These are phyloP conservation scores for Petrocephalus schoutedeni DNA, from an alignment of 2,797 vertebrate species.

Conservation along the genomic window DNA sequence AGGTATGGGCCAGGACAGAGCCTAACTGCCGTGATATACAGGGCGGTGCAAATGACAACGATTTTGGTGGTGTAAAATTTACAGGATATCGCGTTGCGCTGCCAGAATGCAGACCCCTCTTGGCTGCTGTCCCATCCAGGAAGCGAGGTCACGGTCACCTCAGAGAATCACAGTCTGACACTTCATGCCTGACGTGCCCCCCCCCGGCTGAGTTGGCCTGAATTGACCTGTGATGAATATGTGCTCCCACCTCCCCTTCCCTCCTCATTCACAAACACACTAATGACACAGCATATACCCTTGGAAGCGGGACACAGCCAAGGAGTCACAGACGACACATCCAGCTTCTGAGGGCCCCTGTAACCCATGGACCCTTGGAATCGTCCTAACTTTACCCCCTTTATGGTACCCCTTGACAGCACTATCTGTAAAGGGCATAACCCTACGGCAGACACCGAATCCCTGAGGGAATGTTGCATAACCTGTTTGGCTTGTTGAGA, in stretches of 20 bases:
- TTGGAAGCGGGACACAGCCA: not conserved
- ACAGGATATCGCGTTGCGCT: slow-evolving; percentile 51
- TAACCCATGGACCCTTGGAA: not conserved
- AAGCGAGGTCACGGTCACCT: slow-evolving; percentile 41
- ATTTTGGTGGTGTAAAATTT: slow-evolving; percentile 51
- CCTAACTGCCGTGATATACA: slow-evolving; percentile 40
- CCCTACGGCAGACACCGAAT: not conserved
- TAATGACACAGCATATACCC: not conserved
- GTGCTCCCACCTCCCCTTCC: not conserved
- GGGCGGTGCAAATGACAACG: slow-evolving; percentile 44
- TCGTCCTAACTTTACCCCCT: not conserved
- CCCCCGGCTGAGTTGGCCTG: not conserved
- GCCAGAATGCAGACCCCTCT: slow-evolving; percentile 33
- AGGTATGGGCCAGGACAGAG: slow-evolving; percentile 30
- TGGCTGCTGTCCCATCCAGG: slow-evolving; percentile 43
- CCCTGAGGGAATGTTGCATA: not conserved
- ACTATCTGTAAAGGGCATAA: not conserved
- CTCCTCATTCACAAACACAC: not conserved
- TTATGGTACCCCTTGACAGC: not conserved
- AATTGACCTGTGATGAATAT: not conserved
- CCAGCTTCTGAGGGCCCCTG: not conserved
- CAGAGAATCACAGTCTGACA: slow-evolving; percentile 46
- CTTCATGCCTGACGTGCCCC: slow-evolving; percentile 34
- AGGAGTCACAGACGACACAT: not conserved
- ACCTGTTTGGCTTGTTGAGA: not conserved